Conservation (phyloP, 2,888 invertebrate genomes). For the Agrenia bidenticulata region DNA sequence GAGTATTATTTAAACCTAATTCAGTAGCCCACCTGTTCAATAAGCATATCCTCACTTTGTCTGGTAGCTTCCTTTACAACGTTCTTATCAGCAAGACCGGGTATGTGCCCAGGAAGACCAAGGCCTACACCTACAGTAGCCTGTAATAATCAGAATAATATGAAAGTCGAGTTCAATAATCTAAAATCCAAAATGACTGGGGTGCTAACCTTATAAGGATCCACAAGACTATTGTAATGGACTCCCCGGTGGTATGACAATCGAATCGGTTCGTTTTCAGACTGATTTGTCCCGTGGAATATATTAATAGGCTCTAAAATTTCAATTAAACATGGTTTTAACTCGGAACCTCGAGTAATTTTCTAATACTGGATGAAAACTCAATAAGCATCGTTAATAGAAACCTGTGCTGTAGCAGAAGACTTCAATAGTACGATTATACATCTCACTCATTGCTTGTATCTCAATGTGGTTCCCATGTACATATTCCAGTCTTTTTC, state of each 20-base stretch:
- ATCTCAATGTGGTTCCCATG: slow-evolving; percentile 91
- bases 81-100: slow-evolving; percentile 70
- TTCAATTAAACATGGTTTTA: too few species aligned
- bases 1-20: too few species aligned
- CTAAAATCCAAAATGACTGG: too few species aligned
- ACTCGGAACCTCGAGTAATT: too few species aligned
- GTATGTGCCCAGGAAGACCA: slow-evolving; percentile 77
- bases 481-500: slow-evolving; percentile 75
- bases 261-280: slow-evolving; percentile 75
- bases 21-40: slow-evolving; percentile 73
- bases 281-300: slow-evolving; percentile 71
- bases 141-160: slow-evolving; percentile 18
- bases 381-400: too few species aligned
- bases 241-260: slow-evolving; percentile 82
- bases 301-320: slow-evolving; percentile 82
- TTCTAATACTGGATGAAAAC: too few species aligned
- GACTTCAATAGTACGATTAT: slow-evolving; percentile 81
- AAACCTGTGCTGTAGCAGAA: slow-evolving; percentile 74
- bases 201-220: slow-evolving; percentile 72
- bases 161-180: neutral
- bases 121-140: slow-evolving; percentile 79
- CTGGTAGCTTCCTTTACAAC: slow-evolving; percentile 72
- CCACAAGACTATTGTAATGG: slow-evolving; percentile 85
- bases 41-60: slow-evolving; percentile 74
- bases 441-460: slow-evolving; percentile 86